Conservation (phyloP, 2,888 invertebrate species). For the Isotomurus palustris region DNA sequence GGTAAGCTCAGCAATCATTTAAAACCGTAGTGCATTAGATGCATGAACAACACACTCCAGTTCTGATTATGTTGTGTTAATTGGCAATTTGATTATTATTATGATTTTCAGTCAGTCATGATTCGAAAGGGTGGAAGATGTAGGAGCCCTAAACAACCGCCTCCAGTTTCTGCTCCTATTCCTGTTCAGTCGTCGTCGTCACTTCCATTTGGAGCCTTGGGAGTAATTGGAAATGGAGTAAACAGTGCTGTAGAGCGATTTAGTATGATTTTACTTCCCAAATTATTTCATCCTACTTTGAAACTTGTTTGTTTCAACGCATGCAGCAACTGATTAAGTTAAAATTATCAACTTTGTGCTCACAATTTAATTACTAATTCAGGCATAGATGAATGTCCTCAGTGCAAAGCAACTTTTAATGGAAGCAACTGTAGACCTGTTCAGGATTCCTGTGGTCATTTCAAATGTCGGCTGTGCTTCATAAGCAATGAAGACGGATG, state of each 20-base stretch:
- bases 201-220: constrained; percentile 7
- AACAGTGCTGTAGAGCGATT: constrained; percentile 10
- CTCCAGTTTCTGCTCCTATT: neutral
- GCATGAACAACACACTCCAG: no score
- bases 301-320: no score
- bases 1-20: no score
- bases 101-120: constrained; percentile 39
- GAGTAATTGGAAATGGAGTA: neutral
- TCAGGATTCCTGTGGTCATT: constrained; percentile 41
- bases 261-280: no score
- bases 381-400: constrained; percentile 35
- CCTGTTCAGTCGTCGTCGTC: constrained; percentile 12
- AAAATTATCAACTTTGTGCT: no score
- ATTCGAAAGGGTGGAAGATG: constrained; percentile 29
- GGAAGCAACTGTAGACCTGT: constrained; percentile 29
- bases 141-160: constrained; percentile 17
- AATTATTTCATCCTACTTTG: no score
- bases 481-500: constrained; percentile 41
- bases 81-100: no score
- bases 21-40: no score
- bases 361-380: no score
- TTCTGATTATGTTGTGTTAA: no score
- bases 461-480: constrained; percentile 41
- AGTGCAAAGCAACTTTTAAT: constrained; percentile 33
- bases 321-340: no score